A percentile compares a stretch with the other conserved stretches of the same genome.
Evolutionary conservation across 2,797 vertebrate genomes (phyloP).

Genomic region (Rhinoraja longicauda): DNA sequence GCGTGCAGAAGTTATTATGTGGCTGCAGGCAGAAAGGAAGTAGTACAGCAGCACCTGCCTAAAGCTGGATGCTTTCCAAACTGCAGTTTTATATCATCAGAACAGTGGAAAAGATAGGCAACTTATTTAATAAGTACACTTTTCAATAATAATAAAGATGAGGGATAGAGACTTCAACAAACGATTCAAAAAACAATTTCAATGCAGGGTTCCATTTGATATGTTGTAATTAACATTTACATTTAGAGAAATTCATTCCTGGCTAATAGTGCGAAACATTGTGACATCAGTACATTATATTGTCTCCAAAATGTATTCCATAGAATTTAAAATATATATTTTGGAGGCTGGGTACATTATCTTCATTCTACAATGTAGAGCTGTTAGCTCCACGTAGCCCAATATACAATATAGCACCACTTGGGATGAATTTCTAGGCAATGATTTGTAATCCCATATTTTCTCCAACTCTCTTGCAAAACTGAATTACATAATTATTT

Average conservation of each 20-base stretch:
- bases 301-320: too few species aligned
- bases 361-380: too few species aligned
- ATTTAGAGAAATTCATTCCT: too few species aligned
- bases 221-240: too few species aligned
- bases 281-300: too few species aligned
- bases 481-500: background rate
- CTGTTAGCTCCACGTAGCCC: too few species aligned
- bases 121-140: background rate
- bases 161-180: background rate
- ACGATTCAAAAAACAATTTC: background rate
- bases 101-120: background rate
- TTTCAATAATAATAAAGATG: background rate
- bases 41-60: background rate
- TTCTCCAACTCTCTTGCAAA: background rate
- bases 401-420: too few species aligned
- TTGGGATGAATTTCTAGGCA: too few species aligned
- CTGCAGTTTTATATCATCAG: background rate
- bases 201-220: background rate
- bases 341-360: too few species aligned
- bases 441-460: background rate
- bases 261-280: too few species aligned
- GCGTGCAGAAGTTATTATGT: background rate
- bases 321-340: too few species aligned
- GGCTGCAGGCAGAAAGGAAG: conserved; percentile 28
- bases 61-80: background rate